phyloP scores from a whole-genome alignment of 2,888 invertebrate species.

The Diaprepes abbreviatus region DNA sequence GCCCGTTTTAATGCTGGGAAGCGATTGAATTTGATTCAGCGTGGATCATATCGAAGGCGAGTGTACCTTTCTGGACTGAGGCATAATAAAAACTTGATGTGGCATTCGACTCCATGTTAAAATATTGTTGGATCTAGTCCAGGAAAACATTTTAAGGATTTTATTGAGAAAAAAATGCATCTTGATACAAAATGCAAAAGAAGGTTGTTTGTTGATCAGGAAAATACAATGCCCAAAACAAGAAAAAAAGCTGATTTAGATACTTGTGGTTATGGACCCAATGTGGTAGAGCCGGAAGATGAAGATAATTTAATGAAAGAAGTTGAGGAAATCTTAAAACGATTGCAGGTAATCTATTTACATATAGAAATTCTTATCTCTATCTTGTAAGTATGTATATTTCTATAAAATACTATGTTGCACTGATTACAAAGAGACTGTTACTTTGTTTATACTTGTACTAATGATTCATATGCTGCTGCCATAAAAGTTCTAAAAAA shows the following conservation, averaged over 20 bases:
- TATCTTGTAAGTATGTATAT: no score
- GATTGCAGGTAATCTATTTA: conserved; percentile 2
- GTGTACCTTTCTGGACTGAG: conserved; percentile 46
- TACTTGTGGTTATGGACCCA: conserved; percentile 29
- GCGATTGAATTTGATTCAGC: conserved; percentile 35
- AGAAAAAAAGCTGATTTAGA: neutral
- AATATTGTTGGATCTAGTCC: conserved; percentile 25
- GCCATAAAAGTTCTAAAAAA: no score
- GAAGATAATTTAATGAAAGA: neutral
- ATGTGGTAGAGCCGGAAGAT: conserved; percentile 22
- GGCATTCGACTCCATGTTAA: conserved; percentile 45
- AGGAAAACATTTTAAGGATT: conserved; percentile 19
- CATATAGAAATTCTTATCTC: no score
- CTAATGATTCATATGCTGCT: no score
- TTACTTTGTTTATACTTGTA: no score
- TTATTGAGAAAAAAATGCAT: neutral
- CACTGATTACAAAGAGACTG: no score
- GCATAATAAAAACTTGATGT: conserved; percentile 39
- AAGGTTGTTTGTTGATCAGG: neutral
- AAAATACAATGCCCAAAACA: neutral
- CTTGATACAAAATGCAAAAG: neutral
- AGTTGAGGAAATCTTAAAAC: neutral
- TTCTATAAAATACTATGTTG: no score
- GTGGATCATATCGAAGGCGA: conserved; percentile 38
- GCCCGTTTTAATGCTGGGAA: conserved; percentile 43